A percentile compares a stretch with the other conserved stretches of the same genome.
These are phyloP conservation scores for Drosophila falleni DNA, from an alignment of 2,888 invertebrate species.

Conservation along the genomic window DNA sequence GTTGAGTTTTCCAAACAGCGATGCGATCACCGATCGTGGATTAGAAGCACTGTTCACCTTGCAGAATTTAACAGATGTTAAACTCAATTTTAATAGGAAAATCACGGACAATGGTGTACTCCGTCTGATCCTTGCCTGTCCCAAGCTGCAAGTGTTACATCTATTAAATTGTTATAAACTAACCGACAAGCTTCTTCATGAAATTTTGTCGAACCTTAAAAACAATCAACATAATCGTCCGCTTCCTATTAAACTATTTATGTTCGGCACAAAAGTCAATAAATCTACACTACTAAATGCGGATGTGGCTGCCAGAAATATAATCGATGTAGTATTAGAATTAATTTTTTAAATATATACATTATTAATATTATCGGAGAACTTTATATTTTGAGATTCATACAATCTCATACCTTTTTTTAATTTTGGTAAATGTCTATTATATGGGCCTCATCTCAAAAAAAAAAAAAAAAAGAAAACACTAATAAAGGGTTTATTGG, in stretches of 20 bases:
- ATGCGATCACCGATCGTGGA: background rate
- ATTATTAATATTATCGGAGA: too few species aligned
- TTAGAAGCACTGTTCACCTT: constrained; percentile 25
- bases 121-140: constrained; percentile 44
- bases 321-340: too few species aligned
- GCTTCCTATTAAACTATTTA: constrained; percentile 45
- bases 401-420: too few species aligned
- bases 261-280: too few species aligned
- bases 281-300: too few species aligned
- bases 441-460: too few species aligned
- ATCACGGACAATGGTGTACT: constrained; percentile 33
- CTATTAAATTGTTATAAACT: constrained; percentile 16
- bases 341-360: too few species aligned
- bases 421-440: too few species aligned
- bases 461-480: too few species aligned
- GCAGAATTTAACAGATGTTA: constrained; percentile 40
- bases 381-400: too few species aligned
- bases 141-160: constrained; percentile 34
- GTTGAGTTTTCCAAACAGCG: constrained; percentile 19
- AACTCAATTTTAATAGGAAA: constrained; percentile 1
- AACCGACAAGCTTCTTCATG: constrained; percentile 24
- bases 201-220: constrained; percentile 40
- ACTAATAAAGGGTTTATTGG: too few species aligned
- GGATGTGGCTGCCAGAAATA: too few species aligned
- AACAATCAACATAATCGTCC: constrained; percentile 14